Conservation (phyloP, 2,797 vertebrate species). For the Mormyrus proboscirostris region DNA sequence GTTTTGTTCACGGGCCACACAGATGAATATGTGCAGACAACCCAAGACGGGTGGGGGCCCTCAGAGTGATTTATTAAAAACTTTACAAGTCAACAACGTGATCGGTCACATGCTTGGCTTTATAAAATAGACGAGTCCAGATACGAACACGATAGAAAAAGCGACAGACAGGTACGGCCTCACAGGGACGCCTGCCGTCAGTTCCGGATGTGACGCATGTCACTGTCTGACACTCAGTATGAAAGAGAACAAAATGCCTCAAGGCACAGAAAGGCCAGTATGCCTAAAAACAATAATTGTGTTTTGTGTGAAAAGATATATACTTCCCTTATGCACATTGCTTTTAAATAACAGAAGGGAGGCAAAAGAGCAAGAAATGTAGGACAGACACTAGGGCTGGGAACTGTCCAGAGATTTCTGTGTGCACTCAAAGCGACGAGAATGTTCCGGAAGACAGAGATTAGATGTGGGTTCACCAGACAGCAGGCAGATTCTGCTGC, state of each 20-base stretch:
- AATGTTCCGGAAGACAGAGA: background rate
- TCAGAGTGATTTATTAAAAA: background rate
- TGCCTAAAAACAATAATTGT: background rate
- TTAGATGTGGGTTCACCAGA: background rate
- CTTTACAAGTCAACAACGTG: background rate
- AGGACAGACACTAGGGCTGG: background rate
- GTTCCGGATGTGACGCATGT: background rate
- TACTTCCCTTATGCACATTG: background rate
- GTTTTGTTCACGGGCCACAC: background rate
- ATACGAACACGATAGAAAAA: background rate
- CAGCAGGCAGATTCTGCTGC: background rate
- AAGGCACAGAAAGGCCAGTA: background rate
- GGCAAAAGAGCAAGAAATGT: background rate
- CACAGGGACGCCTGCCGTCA: background rate
- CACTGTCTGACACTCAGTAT: background rate
- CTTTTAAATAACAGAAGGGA: background rate
- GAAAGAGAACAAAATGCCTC: background rate
- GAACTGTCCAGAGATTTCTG: background rate
- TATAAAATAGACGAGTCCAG: background rate
- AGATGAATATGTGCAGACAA: constrained; percentile 26
- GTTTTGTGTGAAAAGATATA: background rate
- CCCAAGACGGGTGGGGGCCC: background rate
- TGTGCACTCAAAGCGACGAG: background rate
- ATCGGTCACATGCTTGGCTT: constrained; percentile 3
- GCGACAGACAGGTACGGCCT: background rate